A percentile compares a stretch with the other conserved stretches of the same genome.
Evolutionary conservation across 2,888 invertebrate genomes (phyloP).

Genomic region (Sussaba pulchella): DNA sequence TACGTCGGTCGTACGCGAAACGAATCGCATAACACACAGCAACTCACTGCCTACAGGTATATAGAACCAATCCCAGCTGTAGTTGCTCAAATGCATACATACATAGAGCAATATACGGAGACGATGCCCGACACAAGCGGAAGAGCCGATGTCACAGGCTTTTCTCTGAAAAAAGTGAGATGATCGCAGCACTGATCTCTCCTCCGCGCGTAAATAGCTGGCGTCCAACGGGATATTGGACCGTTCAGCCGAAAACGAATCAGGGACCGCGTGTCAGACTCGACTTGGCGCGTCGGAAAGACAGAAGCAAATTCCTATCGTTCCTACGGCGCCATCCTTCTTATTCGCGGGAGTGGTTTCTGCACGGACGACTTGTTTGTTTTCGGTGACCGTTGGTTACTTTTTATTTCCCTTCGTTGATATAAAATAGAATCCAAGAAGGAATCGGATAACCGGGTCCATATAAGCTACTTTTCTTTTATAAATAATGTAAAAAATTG

Average conservation of each 20-base stretch:
- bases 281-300: slow-evolving; percentile 55
- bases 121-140: slow-evolving; percentile 31
- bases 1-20: not conserved
- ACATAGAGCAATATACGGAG: not conserved
- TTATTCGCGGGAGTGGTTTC: slow-evolving; percentile 32
- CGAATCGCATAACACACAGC: slow-evolving; percentile 7
- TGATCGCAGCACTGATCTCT: slow-evolving; percentile 43
- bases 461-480: not conserved
- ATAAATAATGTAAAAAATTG: slow-evolving; percentile 3
- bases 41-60: not conserved
- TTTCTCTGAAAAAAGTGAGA: too few species aligned
- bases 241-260: slow-evolving; percentile 77
- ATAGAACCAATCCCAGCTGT: slow-evolving; percentile 9
- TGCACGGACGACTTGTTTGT: slow-evolving; percentile 1
- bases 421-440: too few species aligned
- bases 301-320: slow-evolving; percentile 59
- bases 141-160: slow-evolving; percentile 16
- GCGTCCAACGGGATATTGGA: slow-evolving; percentile 74
- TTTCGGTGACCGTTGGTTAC: slow-evolving; percentile 9
- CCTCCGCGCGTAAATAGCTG: slow-evolving; percentile 74
- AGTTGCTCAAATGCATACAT: slow-evolving; percentile 31
- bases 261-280: slow-evolving; percentile 72
- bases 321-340: slow-evolving; percentile 37
- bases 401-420: slow-evolving; percentile 14
- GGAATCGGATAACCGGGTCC: too few species aligned